Percentiles rank a stretch among this genome's conserved stretches.
phyloP scores from a whole-genome alignment of 1,140 invertebrate species.

The Rhopalosiphum padi region DNA sequence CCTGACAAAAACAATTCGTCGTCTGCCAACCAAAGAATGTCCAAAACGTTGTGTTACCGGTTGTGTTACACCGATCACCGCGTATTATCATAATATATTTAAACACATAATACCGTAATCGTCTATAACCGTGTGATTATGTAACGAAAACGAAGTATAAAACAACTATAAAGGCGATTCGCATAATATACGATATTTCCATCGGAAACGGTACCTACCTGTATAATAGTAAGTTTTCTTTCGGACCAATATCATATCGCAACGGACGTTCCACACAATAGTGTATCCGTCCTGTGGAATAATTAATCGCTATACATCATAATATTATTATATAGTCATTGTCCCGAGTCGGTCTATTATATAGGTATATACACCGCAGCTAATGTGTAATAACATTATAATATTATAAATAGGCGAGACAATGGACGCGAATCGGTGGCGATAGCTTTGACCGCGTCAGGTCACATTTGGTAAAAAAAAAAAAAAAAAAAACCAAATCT shows the following conservation, averaged over 20 bases:
- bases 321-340: not conserved
- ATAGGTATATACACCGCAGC: no score
- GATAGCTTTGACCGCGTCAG: not conserved
- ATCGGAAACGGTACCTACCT: not conserved
- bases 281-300: not conserved
- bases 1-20: no score
- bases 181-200: not conserved
- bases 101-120: no score
- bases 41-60: no score
- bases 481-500: no score
- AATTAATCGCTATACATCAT: not conserved
- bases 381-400: no score
- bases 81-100: no score
- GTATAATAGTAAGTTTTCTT: not conserved
- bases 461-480: not conserved
- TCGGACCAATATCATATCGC: not conserved
- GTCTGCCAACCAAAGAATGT: no score
- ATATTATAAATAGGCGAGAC: not conserved
- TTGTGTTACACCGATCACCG: no score
- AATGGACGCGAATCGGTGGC: not conserved
- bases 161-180: no score
- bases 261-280: not conserved
- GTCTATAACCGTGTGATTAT: no score
- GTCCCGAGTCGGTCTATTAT: not conserved
- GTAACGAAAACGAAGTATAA: no score